Conservation (phyloP, 1,140 invertebrate species). For the Brachionus rubens region DNA sequence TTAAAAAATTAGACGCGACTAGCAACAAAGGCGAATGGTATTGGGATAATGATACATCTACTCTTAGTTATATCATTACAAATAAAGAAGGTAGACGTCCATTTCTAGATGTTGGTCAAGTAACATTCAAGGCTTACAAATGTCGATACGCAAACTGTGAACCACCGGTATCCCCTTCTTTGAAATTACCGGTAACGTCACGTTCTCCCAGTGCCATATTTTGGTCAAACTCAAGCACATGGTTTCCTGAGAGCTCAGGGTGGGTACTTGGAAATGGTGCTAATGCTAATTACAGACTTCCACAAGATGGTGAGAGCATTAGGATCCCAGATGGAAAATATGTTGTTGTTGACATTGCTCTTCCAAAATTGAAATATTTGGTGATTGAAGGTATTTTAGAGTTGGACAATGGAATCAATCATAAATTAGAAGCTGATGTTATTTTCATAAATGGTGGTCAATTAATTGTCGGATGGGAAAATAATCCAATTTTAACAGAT, state of each 20-base stretch:
- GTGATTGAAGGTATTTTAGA: slow-evolving; percentile 32
- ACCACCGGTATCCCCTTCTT: neutral
- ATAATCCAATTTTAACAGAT: slow-evolving; percentile 46
- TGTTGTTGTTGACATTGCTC: neutral
- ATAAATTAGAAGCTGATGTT: slow-evolving; percentile 50
- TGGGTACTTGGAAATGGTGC: neutral
- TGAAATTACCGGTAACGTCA: neutral
- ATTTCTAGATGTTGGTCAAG: neutral
- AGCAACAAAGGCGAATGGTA: slow-evolving; percentile 29
- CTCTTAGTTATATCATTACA: neutral
- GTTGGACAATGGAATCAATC: slow-evolving; percentile 15
- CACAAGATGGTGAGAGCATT: neutral
- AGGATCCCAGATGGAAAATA: slow-evolving; percentile 33
- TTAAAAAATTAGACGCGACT: neutral
- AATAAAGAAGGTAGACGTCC: slow-evolving; percentile 3
- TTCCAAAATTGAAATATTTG: slow-evolving; percentile 30
- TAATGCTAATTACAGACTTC: neutral
- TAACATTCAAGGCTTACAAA: neutral
- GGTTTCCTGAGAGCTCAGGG: neutral
- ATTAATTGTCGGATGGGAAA: slow-evolving; percentile 50
- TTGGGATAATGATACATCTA: slow-evolving; percentile 26
- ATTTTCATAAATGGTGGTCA: slow-evolving; percentile 53
- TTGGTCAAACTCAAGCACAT: slow-evolving; percentile 7
- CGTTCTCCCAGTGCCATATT: neutral
- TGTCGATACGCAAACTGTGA: slow-evolving; percentile 38